phyloP scores from a whole-genome alignment of 2,113 vertebrate species.

The Chionodraco myersi region DNA sequence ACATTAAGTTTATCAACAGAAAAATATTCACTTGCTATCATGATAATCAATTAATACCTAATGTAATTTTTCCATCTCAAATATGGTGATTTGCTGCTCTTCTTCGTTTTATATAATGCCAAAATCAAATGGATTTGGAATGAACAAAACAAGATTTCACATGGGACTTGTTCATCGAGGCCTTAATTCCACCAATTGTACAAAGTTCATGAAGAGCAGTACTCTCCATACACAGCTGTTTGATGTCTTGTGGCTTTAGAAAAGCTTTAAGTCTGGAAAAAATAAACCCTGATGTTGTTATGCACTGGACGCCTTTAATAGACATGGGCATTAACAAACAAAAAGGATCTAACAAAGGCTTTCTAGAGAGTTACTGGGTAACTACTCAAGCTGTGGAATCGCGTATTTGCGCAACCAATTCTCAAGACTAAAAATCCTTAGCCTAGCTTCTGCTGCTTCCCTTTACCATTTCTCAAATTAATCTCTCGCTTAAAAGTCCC shows the following conservation, averaged over 20 bases:
- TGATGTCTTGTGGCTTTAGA: not conserved
- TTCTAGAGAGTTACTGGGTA: not conserved
- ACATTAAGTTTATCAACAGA: too few species aligned
- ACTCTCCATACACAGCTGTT: not conserved
- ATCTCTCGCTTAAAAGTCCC: not conserved
- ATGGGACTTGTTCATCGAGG: too few species aligned
- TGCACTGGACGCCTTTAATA: not conserved
- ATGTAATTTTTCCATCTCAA: too few species aligned
- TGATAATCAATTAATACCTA: too few species aligned
- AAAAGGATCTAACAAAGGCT: not conserved
- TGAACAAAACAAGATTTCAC: too few species aligned
- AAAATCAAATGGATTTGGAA: too few species aligned
- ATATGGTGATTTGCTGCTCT: too few species aligned
- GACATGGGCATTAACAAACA: not conserved
- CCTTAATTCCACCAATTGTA: not conserved
- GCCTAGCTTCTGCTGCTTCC: not conserved
- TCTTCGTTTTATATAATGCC: too few species aligned
- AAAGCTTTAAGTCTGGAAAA: not conserved
- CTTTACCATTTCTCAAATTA: not conserved
- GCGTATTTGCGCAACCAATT: too few species aligned
- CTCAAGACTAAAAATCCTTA: not conserved
- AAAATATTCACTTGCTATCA: too few species aligned
- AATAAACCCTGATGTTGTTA: not conserved
- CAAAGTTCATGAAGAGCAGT: not conserved
- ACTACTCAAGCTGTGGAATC: too few species aligned